phyloP scores from a whole-genome alignment of 2,113 vertebrate species.

The Hippocampus comes region DNA sequence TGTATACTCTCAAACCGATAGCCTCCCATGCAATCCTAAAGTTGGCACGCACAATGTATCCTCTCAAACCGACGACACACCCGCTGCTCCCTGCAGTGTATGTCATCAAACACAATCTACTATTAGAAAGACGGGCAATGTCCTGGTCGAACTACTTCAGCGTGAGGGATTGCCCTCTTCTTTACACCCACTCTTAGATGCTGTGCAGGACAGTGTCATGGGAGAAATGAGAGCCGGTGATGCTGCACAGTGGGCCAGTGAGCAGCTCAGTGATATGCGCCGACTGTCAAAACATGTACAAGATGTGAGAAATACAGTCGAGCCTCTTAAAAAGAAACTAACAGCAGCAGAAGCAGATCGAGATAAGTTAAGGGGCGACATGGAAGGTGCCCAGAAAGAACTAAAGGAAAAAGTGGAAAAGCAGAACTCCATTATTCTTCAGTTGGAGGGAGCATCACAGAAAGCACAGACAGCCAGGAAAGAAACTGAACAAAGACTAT shows the following conservation, averaged over 20 bases:
- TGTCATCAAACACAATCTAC: slow-evolving; percentile 74
- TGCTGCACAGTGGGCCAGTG: slow-evolving; percentile 77
- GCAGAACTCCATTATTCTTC: slow-evolving; percentile 56
- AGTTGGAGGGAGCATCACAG: slow-evolving; percentile 64
- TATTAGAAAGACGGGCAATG: slow-evolving; percentile 72
- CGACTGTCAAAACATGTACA: slow-evolving; percentile 80
- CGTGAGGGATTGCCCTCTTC: slow-evolving; percentile 85
- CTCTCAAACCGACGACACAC: slow-evolving; percentile 66
- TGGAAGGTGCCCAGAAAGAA: slow-evolving; percentile 53
- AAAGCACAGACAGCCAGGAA: slow-evolving; percentile 53
- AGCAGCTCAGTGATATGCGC: slow-evolving; percentile 81
- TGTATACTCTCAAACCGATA: slow-evolving; percentile 68
- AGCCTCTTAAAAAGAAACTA: slow-evolving; percentile 73
- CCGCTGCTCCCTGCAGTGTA: slow-evolving; percentile 73
- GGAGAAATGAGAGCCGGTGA: slow-evolving; percentile 75
- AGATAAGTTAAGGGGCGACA: slow-evolving; percentile 58
- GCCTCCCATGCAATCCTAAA: neutral
- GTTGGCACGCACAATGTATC: slow-evolving; percentile 44
- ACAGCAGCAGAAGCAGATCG: slow-evolving; percentile 61
- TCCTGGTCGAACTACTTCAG: slow-evolving; percentile 75
- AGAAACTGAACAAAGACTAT: slow-evolving; percentile 59
- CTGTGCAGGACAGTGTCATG: slow-evolving; percentile 62
- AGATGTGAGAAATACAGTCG: slow-evolving; percentile 72
- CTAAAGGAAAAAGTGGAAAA: slow-evolving; percentile 64
- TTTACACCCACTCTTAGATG: slow-evolving; percentile 73